phyloP scores from a whole-genome alignment of 1,140 invertebrate species.

The Papilio dardanus region DNA sequence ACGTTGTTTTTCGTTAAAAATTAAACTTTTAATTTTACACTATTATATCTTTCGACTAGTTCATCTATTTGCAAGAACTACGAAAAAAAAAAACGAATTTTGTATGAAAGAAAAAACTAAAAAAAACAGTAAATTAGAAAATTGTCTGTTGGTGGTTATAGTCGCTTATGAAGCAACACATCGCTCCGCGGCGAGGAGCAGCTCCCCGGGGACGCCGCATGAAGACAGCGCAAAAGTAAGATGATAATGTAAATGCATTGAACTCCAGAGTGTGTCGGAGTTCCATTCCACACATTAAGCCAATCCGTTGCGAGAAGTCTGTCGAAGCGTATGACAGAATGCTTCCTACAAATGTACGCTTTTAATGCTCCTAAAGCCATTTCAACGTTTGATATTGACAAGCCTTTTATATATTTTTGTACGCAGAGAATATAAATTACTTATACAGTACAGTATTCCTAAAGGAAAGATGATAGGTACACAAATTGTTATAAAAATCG shows the following conservation, averaged over 20 bases:
- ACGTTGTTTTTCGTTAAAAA: not conserved
- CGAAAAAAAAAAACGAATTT: not conserved
- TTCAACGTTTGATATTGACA: conserved; percentile 13
- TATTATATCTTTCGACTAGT: not conserved
- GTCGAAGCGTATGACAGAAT: conserved; percentile 50
- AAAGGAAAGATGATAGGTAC: no score
- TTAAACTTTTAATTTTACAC: not conserved
- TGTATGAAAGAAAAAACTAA: not conserved
- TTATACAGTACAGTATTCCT: not conserved
- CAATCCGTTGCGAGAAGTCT: conserved; percentile 47
- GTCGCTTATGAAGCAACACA: conserved; percentile 32
- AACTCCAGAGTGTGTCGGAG: conserved; percentile 44
- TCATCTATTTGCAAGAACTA: not conserved
- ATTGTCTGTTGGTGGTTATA: conserved; percentile 29
- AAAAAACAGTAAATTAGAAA: conserved; percentile 28
- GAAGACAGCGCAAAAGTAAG: conserved; percentile 50
- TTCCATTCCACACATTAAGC: conserved; percentile 44
- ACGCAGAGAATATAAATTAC: not conserved
- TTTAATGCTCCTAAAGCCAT: conserved; percentile 36
- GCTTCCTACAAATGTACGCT: conserved; percentile 44
- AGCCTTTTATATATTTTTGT: conserved; percentile 1
- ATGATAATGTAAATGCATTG: conserved; percentile 59
- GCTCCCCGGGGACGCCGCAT: conserved; percentile 45
- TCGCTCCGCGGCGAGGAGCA: conserved; percentile 30
- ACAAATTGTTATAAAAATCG: not conserved